A percentile compares a stretch with the other conserved stretches of the same genome.
These are phyloP conservation scores for Procambarus virginalis DNA, from an alignment of 1,140 invertebrate species.

Conservation along the genomic window DNA sequence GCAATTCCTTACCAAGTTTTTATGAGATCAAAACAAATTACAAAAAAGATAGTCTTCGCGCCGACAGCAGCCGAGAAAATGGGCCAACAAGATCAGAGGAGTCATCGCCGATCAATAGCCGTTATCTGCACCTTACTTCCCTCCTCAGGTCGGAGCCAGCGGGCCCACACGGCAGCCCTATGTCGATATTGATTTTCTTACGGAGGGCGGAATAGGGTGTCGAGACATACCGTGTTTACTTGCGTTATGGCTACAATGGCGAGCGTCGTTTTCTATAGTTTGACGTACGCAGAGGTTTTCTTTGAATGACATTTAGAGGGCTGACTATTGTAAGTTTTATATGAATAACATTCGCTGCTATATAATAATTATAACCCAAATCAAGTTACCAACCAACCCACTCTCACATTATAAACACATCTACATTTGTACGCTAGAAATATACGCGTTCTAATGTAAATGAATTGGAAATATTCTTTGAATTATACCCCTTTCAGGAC, in stretches of 20 bases:
- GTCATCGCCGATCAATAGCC: slow-evolving; percentile 65
- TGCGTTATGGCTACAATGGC: slow-evolving; percentile 39
- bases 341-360: no score
- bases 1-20: background rate
- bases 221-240: slow-evolving; percentile 31
- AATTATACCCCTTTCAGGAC: no score
- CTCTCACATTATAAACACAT: no score
- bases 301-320: background rate
- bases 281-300: slow-evolving; percentile 14
- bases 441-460: no score
- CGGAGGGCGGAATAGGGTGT: slow-evolving; percentile 18
- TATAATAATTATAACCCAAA: no score
- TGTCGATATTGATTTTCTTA: slow-evolving; percentile 65
- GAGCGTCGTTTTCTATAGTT: slow-evolving; percentile 46
- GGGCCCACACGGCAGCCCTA: slow-evolving; percentile 42
- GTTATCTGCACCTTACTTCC: slow-evolving; percentile 66
- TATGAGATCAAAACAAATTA: background rate
- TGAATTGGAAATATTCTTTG: no score
- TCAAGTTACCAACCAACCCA: no score
- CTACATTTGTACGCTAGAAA: no score
- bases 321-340: background rate
- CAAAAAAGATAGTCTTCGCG: background rate
- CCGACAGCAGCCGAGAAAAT: slow-evolving; percentile 39
- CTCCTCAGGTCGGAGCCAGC: slow-evolving; percentile 52
- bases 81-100: slow-evolving; percentile 61